Evolutionary conservation across 2,113 vertebrate genomes (phyloP), one percentile per base, ranked within the genome.

Genomic region (Rynchops niger): DNA sequence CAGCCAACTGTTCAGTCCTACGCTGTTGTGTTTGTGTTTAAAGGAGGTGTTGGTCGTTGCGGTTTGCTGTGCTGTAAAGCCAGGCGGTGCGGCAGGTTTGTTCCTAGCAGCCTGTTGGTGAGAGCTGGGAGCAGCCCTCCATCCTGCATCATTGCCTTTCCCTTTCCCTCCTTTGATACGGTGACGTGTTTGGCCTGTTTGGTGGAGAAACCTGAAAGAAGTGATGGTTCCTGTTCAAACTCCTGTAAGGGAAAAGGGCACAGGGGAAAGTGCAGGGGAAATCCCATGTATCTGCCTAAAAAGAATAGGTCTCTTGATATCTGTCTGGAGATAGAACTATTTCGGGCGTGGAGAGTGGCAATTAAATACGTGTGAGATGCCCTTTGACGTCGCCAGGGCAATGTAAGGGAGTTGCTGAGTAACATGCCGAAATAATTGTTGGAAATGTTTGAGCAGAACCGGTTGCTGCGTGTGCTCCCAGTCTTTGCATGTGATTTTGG

Each of bases 91-190:
- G 6, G 67, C n/a, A 13, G 65, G 38, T 40, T 66, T 6, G 25
- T 13, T 83, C 65, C 58, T 4, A 11, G 43, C 71, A 92, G 36
- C 36, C 26, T 29, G 27, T 38, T 21, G 4, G 2, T 20, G 71
- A 38, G 63, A 50, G 17, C 23, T 26, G 45, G 45, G 67, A 80
- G 38, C 70, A 77, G 71, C 42, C 14, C 42, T 71, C 22, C 32
- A 18, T 29, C 36, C 56, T 4, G 2, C 2, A 0, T 42, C 8
- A 0, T 4, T 49, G 69, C 55, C n/a, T 55, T 62, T 12, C 49
- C 27, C n/a, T 50, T 45, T 70, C 42, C 53, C 40, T 69, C 55
- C 55, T 74, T 53, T 21, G 42, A 8, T 15, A 3, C 6, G 1
- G 7, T 0, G 18, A 65, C 21, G 14, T 0, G 15, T 78, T 77